Evolutionary conservation across 2,113 vertebrate species (phyloP).

Genomic region (Sphaerodactylus townsendi): DNA sequence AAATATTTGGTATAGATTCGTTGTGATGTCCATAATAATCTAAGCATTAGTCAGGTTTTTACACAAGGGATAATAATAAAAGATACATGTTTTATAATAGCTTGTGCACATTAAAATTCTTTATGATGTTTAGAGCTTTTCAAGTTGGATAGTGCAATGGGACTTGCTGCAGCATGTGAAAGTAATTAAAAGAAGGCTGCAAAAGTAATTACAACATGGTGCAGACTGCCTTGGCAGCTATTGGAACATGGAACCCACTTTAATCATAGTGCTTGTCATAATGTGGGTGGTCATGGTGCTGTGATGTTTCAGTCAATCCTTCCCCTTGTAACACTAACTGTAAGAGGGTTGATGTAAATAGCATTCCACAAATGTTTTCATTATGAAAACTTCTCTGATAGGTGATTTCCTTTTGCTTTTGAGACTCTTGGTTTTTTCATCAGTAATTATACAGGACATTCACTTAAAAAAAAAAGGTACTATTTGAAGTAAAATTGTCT

Average conservation of each 20-base stretch:
- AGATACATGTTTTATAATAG: conserved; percentile 50
- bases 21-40: conserved; percentile 25
- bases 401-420: conserved; percentile 27
- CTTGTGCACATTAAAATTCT: conserved; percentile 65
- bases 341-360: conserved; percentile 63
- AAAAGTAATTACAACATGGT: conserved; percentile 75
- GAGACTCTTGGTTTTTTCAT: conserved; percentile 42
- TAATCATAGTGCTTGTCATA: conserved; percentile 73
- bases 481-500: conserved; percentile 18
- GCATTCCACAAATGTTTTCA: conserved; percentile 57
- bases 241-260: conserved; percentile 61
- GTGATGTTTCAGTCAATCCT: conserved; percentile 45
- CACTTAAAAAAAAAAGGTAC: conserved; percentile 10
- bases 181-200: conserved; percentile 73
- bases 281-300: conserved; percentile 75
- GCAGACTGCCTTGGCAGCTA: conserved; percentile 69
- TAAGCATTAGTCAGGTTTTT: conserved; percentile 44
- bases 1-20: conserved; percentile 36
- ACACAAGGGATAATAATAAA: conserved; percentile 46
- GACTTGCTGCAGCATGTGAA: conserved; percentile 75
- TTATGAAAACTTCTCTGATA: conserved; percentile 49
- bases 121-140: conserved; percentile 60
- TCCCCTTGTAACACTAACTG: conserved; percentile 38
- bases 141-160: conserved; percentile 59
- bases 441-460: background rate